Conservation (phyloP, 1,140 invertebrate genomes). For the Bactericera cockerelli region DNA sequence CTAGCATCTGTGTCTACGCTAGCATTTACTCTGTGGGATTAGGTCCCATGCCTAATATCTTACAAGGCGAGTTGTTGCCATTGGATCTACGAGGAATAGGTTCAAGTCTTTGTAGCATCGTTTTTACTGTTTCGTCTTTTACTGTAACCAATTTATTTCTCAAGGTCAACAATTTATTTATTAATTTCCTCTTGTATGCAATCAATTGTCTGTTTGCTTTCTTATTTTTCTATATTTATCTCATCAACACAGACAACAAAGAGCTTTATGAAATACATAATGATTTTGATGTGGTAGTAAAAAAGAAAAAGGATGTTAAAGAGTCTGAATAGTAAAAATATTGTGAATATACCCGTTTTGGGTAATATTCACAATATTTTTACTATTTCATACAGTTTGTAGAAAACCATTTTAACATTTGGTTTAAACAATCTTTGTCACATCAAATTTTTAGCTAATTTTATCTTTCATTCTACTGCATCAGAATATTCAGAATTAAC, state of each 20-base stretch:
- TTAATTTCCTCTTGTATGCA: neutral
- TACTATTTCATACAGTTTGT: too few relatives aligned
- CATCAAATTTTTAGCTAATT: too few relatives aligned
- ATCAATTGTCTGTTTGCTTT: neutral
- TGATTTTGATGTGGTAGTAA: neutral
- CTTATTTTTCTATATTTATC: neutral
- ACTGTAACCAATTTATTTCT: neutral
- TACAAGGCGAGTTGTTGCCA: neutral
- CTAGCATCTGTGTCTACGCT: conserved; percentile 4
- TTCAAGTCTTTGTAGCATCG: conserved; percentile 1
- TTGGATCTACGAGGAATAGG: conserved; percentile 1
- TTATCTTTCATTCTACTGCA: too few relatives aligned
- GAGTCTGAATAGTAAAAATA: neutral
- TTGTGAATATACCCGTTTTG: too few relatives aligned
- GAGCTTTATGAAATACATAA: conserved; percentile 5
- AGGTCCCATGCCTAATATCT: conserved; percentile 2
- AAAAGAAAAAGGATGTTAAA: neutral
- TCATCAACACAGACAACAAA: neutral
- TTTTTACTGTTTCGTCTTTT: neutral
- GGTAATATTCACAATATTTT: too few relatives aligned
- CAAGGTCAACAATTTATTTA: neutral
- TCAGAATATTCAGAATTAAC: too few relatives aligned
- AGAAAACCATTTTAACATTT: too few relatives aligned
- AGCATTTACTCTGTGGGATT: neutral
- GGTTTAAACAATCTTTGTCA: too few relatives aligned